These are phyloP conservation scores for Geopemphigus sp. DNA, from an alignment of 1,140 invertebrate species.

Conservation along the genomic window DNA sequence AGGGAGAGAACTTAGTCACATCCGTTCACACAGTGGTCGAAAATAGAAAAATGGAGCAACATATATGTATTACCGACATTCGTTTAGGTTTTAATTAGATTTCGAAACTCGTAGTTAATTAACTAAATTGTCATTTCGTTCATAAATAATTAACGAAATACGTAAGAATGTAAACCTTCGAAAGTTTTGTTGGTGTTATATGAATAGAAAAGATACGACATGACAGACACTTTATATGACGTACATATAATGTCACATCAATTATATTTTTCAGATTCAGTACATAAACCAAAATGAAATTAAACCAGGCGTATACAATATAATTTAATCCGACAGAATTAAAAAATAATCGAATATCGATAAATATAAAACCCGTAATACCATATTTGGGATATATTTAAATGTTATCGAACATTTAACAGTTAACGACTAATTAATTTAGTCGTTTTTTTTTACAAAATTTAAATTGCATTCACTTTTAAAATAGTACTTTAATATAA, in stretches of 20 bases:
- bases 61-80: neutral
- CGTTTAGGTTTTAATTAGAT: neutral
- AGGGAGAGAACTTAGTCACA: neutral
- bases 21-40: neutral
- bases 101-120: neutral
- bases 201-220: neutral
- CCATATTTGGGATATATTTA: too few species aligned
- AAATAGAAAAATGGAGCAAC: neutral
- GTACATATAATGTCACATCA: neutral
- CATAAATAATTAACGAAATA: neutral
- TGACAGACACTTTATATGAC: neutral
- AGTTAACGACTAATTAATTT: too few species aligned
- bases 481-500: too few species aligned
- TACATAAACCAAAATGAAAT: too few species aligned
- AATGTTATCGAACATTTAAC: too few species aligned
- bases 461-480: too few species aligned
- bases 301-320: too few species aligned
- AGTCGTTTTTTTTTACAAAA: too few species aligned
- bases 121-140: neutral
- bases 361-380: too few species aligned
- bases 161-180: neutral
- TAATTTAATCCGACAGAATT: too few species aligned
- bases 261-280: too few species aligned
- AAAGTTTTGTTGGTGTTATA: neutral
- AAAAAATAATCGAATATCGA: too few species aligned